Evolutionary conservation across 2,888 invertebrate genomes (phyloP).

Genomic region (Caenorhabditis macrosperma): DNA sequence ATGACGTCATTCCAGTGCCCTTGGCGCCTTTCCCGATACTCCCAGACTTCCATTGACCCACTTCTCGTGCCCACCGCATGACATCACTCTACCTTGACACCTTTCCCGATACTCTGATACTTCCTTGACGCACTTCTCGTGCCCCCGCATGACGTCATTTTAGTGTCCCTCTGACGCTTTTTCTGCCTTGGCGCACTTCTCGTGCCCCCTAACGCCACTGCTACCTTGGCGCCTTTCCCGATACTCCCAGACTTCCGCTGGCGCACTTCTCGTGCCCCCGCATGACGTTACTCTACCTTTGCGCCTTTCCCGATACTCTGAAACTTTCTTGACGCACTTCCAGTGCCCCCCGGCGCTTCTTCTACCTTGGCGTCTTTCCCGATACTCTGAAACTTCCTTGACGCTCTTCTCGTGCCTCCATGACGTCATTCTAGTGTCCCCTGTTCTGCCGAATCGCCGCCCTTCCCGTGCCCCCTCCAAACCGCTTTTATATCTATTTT

Average conservation of each 20-base stretch:
- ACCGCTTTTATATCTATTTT: too few relatives aligned
- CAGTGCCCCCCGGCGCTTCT: background rate
- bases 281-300: too few relatives aligned
- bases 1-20: too few relatives aligned
- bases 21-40: too few relatives aligned
- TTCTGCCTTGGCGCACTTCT: too few relatives aligned
- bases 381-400: background rate
- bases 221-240: background rate
- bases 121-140: background rate
- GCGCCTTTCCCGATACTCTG: background rate
- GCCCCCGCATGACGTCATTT: background rate
- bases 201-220: too few relatives aligned
- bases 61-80: too few relatives aligned
- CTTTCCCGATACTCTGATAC: too few relatives aligned
- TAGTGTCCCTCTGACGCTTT: too few relatives aligned
- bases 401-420: background rate
- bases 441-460: conserved; percentile 24
- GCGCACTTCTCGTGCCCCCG: background rate
- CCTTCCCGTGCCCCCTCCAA: too few relatives aligned
- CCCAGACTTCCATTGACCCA: too few relatives aligned
- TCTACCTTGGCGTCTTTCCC: background rate
- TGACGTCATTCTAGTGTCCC: background rate
- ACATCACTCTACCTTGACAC: too few relatives aligned
- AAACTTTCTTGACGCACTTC: background rate
- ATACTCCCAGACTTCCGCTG: background rate